Evolutionary conservation across 2,888 invertebrate genomes (phyloP), one percentile per base, ranked within the genome.

Genomic region (Argyra leucocephala): DNA sequence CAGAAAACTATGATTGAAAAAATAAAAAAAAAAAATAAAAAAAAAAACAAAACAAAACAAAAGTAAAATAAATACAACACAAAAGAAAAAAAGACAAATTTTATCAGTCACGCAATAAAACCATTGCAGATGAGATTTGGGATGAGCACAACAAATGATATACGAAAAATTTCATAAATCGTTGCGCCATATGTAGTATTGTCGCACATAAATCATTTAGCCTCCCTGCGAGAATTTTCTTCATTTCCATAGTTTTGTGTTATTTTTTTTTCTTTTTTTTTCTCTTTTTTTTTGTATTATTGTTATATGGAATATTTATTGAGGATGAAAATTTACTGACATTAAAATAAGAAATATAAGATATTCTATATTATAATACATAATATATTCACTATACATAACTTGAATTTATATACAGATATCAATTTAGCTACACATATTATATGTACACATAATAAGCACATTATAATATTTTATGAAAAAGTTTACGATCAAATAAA

Each of bases 101-200:
- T 48, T 48, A 48, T 48, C 48, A 48, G 48, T 48, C 48, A 48
- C 48, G 48, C 48, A 48, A 48, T 48, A 48, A 60, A 60, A 18
- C 60, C n/a, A 15, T 63, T 5, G 66, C 31, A 63, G 63, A 48
- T 48, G 48, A 15, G 48, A 48, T 61, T 63, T 64, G 64, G 57
- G 64, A 48, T 37, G 62, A 57, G 66, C 31, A 63, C 59, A 59
- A 69, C 66, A 68, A 68, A 64, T 67, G 68, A 67, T 67, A 64
- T 68, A 68, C 65, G 64, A 69, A 48, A 48, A 48, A 48, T 31
- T 48, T 23, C 59, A 59, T 59, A 59, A 59, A 59, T 59, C 59
- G 23, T 59, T 59, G 23, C 23, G 22, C 59, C 59, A 59, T 59
- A 12, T 59, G 59, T 59, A 59, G 22, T 59, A 59, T 59, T 59